phyloP scores from a whole-genome alignment of 2,797 vertebrate genomes.

The Numenius phaeopus region DNA sequence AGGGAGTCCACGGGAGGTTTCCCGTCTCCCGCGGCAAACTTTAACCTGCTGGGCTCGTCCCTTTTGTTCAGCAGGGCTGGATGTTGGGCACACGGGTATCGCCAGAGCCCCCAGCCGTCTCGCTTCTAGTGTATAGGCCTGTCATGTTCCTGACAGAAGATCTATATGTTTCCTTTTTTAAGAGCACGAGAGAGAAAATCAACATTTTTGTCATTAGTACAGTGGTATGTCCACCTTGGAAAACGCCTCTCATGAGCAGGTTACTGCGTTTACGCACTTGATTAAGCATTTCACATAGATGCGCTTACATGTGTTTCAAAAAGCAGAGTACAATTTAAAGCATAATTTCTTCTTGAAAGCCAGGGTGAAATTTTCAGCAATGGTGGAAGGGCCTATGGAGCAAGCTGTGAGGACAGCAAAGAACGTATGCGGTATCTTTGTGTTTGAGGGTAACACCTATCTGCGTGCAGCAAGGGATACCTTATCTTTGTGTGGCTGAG shows the following conservation, averaged over 20 bases:
- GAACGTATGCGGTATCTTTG: neutral
- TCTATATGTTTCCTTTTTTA: accelerated
- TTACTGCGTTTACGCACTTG: neutral
- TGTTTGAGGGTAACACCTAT: neutral
- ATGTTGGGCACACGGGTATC: neutral
- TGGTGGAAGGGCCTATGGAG: neutral
- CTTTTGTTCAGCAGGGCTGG: neutral
- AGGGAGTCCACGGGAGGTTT: neutral
- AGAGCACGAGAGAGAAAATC: neutral
- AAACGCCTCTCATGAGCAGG: neutral
- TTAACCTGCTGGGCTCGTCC: neutral
- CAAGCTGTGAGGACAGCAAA: neutral
- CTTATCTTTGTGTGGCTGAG: neutral
- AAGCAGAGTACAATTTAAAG: neutral
- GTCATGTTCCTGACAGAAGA: neutral
- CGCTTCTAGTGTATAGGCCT: neutral
- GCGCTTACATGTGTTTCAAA: accelerated
- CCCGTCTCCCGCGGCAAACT: conserved; percentile 20
- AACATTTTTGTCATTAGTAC: neutral
- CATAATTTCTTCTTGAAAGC: neutral
- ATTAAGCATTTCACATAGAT: neutral
- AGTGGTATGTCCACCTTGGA: accelerated
- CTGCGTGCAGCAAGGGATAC: neutral
- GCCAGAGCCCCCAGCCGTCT: neutral
- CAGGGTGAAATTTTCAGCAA: neutral